A percentile compares a stretch with the other conserved stretches of the same genome.
Conservation (phyloP, 1,140 invertebrate genomes). For the Zophobas atratus region DNA sequence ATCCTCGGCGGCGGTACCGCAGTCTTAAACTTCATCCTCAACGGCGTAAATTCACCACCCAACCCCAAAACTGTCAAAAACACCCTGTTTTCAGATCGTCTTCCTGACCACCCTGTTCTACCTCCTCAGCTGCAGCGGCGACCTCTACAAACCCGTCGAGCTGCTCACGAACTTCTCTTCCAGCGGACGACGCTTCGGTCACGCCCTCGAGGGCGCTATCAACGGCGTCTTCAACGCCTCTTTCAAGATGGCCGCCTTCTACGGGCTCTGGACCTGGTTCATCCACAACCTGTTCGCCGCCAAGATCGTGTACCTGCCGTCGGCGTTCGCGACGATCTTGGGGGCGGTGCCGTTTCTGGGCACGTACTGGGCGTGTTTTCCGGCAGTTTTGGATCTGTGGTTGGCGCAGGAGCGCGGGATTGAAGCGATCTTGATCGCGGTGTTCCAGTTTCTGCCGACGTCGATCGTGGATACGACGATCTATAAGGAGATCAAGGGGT, state of each 20-base stretch:
- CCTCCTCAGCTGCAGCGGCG: constrained; percentile 89
- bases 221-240: constrained; percentile 93
- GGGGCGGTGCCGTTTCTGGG: constrained; percentile 96
- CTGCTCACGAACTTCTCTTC: constrained; percentile 84
- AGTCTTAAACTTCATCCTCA: constrained; percentile 93
- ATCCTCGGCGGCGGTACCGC: constrained; percentile 94
- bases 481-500: constrained; percentile 98
- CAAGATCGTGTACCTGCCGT: constrained; percentile 95
- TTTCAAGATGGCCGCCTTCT: constrained; percentile 97
- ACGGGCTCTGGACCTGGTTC: constrained; percentile 98
- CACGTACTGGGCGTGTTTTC: constrained; percentile 94
- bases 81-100: constrained; percentile 79
- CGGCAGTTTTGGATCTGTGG: constrained; percentile 95
- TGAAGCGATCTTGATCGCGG: constrained; percentile 83
- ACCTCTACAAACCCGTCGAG: constrained; percentile 93
- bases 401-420: constrained; percentile 86
- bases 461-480: constrained; percentile 94
- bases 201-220: constrained; percentile 82
- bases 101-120: constrained; percentile 98
- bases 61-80: constrained; percentile 30
- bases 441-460: constrained; percentile 92
- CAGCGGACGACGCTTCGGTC: constrained; percentile 80
- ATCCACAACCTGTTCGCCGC: constrained; percentile 96
- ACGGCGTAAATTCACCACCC: constrained; percentile 78
- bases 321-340: constrained; percentile 91